Evolutionary conservation across 2,113 vertebrate genomes (phyloP).

Genomic region (Thymallus thymallus): DNA sequence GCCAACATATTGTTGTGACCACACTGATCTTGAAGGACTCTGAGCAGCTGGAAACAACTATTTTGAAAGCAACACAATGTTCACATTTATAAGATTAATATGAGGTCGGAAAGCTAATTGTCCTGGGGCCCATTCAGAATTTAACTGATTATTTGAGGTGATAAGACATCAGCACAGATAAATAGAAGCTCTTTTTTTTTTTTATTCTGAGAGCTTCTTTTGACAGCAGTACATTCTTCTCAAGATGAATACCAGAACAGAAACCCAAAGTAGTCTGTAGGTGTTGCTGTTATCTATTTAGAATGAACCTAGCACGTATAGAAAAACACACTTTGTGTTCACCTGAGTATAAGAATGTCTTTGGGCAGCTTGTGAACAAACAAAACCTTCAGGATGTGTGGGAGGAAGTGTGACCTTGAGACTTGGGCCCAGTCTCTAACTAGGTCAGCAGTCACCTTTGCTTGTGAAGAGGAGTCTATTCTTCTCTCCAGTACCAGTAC

Average conservation of each 20-base stretch:
- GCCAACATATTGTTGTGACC: neutral
- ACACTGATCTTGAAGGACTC: neutral
- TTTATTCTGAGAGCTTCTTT: slow-evolving; percentile 1
- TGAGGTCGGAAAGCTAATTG: neutral
- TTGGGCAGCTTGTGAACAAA: slow-evolving; percentile 60
- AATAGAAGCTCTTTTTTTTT: slow-evolving; percentile 12
- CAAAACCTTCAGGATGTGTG: slow-evolving; percentile 55
- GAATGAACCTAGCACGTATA: too few species aligned
- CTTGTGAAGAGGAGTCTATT: slow-evolving; percentile 46
- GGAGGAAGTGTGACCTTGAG: slow-evolving; percentile 68
- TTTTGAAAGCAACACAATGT: neutral
- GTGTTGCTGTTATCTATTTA: neutral
- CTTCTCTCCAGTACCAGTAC: slow-evolving; percentile 37
- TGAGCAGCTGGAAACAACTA: neutral
- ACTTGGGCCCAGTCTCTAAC: slow-evolving; percentile 63
- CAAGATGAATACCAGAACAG: neutral
- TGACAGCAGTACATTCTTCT: neutral
- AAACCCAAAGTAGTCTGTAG: neutral
- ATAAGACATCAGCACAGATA: neutral
- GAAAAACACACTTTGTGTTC: slow-evolving; percentile 25
- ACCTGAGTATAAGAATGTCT: slow-evolving; percentile 55
- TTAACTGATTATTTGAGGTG: neutral
- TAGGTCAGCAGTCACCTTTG: slow-evolving; percentile 65
- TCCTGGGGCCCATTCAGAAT: neutral
- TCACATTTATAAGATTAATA: neutral